Evolutionary conservation across 2,888 invertebrate species (phyloP).

Genomic region (Apodemia zela): DNA sequence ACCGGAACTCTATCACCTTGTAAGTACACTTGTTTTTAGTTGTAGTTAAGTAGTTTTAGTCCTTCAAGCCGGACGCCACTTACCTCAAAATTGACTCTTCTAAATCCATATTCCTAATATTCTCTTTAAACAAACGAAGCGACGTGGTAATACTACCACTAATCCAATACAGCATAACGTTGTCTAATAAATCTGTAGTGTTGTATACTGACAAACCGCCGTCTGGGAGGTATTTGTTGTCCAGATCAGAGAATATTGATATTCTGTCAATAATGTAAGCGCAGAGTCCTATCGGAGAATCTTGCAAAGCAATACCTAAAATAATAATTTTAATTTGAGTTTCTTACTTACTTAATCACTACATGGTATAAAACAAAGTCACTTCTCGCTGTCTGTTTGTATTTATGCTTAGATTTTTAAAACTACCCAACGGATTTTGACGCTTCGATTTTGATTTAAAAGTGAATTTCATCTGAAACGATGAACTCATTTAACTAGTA

Average conservation of each 20-base stretch:
- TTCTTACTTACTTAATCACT: too few relatives aligned
- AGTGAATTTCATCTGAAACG: too few relatives aligned
- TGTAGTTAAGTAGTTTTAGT: too few relatives aligned
- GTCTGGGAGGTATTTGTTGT: constrained; percentile 72
- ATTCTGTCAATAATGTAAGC: constrained; percentile 94
- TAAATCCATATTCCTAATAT: constrained; percentile 46
- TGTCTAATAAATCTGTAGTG: constrained; percentile 66
- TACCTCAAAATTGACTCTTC: constrained; percentile 57
- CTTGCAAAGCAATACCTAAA: constrained; percentile 84
- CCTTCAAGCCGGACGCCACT: background rate
- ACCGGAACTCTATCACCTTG: too few relatives aligned
- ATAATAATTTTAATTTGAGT: constrained; percentile 23
- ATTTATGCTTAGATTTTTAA: too few relatives aligned
- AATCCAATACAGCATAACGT: constrained; percentile 78
- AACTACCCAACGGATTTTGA: too few relatives aligned
- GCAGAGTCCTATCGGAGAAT: constrained; percentile 91
- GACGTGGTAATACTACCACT: constrained; percentile 70
- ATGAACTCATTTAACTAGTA: too few relatives aligned
- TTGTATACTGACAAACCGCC: constrained; percentile 80
- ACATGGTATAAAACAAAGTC: too few relatives aligned
- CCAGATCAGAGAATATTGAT: constrained; percentile 82
- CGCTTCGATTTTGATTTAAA: too few relatives aligned
- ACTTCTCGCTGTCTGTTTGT: too few relatives aligned
- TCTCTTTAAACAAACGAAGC: constrained; percentile 83
- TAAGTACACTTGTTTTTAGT: too few relatives aligned